Conservation (phyloP, 2,888 invertebrate species). For the Hemistola chrysoprasaria region DNA sequence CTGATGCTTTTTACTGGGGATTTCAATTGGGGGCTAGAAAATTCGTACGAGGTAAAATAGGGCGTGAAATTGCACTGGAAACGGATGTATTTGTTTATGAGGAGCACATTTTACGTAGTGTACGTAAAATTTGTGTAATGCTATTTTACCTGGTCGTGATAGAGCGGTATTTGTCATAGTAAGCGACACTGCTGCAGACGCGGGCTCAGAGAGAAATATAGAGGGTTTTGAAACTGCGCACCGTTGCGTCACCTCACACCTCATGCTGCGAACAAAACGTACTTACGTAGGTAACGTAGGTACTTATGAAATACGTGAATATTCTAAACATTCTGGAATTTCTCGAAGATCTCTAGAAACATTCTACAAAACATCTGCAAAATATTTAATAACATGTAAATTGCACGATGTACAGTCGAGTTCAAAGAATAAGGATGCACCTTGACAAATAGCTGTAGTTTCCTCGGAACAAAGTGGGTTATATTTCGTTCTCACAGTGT, state of each 20-base stretch:
- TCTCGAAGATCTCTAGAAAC: constrained; percentile 3
- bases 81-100: constrained; percentile 75
- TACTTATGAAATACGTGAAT: too few relatives aligned
- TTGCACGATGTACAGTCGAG: constrained; percentile 29
- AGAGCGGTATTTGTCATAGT: constrained; percentile 53
- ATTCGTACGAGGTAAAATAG: constrained; percentile 70
- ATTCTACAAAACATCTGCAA: too few relatives aligned
- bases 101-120: constrained; percentile 51
- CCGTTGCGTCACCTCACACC: constrained; percentile 26
- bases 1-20: constrained; percentile 54
- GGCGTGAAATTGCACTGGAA: constrained; percentile 73
- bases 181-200: constrained; percentile 40
- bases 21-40: constrained; percentile 66
- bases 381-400: constrained; percentile 24
- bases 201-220: constrained; percentile 27
- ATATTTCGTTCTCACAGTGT: constrained; percentile 72
- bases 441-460: constrained; percentile 71
- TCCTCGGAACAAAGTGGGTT: constrained; percentile 69
- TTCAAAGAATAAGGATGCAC: constrained; percentile 64
- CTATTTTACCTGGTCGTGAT: constrained; percentile 40
- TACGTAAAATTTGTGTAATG: constrained; percentile 13
- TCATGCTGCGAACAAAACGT: constrained; percentile 23
- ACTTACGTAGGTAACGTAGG: too few relatives aligned
- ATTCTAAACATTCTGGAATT: too few relatives aligned
- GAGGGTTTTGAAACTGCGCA: constrained; percentile 23